Evolutionary conservation across 2,888 invertebrate genomes (phyloP), one percentile per base, ranked within the genome.

Genomic region (Hoplodrina ambigua): DNA sequence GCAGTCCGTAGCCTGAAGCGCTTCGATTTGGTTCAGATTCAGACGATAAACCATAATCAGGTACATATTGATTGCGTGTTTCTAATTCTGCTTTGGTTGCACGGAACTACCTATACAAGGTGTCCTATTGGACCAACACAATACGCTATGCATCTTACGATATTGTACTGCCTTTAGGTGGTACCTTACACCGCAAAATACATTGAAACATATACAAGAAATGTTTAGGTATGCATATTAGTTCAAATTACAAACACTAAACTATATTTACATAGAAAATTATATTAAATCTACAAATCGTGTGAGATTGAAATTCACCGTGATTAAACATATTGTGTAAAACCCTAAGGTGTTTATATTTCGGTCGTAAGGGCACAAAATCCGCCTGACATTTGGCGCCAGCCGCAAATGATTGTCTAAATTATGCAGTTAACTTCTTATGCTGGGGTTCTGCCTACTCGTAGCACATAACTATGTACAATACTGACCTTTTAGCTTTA

Each of bases 361-460:
- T 82, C 60, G 75, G 72, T 75, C 72, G 81, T 83, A 83, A 74
- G 80, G 82, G 84, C 82, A 83, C 83, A 87, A 88, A 81, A 87
- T 75, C 78, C 77, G 81, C 81, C 85, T 92, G 93, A 88, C 90
- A 93, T 93, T 94, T 92, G 88, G 86, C 83, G 86, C 86, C 87
- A 87, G 87, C 87, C 86, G 83, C 89, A 92, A 93, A 93, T 90
- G 88, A 91, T 88, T 91, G 90, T 88, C 90, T 90, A 91, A 92
- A 93, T 94, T 93, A 93, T 92, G 91, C 89, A 91, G 90, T 93
- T 93, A 91, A 89, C 88, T 90, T 86, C 87, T 84, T 81, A 86
- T 75, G 85, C 85, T 78, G 65, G 70, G 53, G 75, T 64, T 75
- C 52, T 77, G 56, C 78, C 54, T 69, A 44, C 61, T 55, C 25